Evolutionary conservation across 2,113 vertebrate species (phyloP).

Genomic region (Platichthys stellatus): DNA sequence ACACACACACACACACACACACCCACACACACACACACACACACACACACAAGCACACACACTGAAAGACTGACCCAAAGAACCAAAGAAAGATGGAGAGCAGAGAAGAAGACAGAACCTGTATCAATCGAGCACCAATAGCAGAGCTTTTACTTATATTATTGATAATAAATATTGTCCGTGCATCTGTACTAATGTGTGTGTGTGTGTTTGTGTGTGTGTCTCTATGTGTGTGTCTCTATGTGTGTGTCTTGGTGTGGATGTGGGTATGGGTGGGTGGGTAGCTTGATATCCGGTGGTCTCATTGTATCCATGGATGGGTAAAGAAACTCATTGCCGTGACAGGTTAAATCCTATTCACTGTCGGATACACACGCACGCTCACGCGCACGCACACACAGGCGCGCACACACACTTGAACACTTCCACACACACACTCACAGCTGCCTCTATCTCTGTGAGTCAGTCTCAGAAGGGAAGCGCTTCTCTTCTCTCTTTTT

Average conservation of each 20-base stretch:
- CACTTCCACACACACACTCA: slow-evolving; percentile 36
- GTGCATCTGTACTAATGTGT: slow-evolving; percentile 45
- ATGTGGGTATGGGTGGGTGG: slow-evolving; percentile 52
- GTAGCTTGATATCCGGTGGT: slow-evolving; percentile 77
- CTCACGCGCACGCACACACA: slow-evolving; percentile 34
- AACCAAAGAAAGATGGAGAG: slow-evolving; percentile 36
- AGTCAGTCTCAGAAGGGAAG: slow-evolving; percentile 80
- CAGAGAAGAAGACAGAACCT: slow-evolving; percentile 24
- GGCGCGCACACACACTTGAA: neutral
- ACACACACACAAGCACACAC: no score
- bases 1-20: slow-evolving; percentile 50
- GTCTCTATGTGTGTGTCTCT: slow-evolving; percentile 14
- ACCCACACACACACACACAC: slow-evolving; percentile 53
- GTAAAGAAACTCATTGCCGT: slow-evolving; percentile 82
- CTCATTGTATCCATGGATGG: slow-evolving; percentile 79
- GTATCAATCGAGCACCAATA: slow-evolving; percentile 48
- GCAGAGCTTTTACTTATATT: slow-evolving; percentile 50
- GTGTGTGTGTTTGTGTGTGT: slow-evolving; percentile 24
- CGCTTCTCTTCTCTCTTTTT: slow-evolving; percentile 80
- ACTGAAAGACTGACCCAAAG: slow-evolving; percentile 44
- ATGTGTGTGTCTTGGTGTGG: slow-evolving; percentile 10
- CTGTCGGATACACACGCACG: slow-evolving; percentile 58
- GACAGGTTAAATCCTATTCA: slow-evolving; percentile 83
- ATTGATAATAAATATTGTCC: slow-evolving; percentile 62
- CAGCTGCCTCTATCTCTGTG: slow-evolving; percentile 78